Evolutionary conservation across 2,888 invertebrate genomes (phyloP).

Genomic region (Siphlonurus alternatus): DNA sequence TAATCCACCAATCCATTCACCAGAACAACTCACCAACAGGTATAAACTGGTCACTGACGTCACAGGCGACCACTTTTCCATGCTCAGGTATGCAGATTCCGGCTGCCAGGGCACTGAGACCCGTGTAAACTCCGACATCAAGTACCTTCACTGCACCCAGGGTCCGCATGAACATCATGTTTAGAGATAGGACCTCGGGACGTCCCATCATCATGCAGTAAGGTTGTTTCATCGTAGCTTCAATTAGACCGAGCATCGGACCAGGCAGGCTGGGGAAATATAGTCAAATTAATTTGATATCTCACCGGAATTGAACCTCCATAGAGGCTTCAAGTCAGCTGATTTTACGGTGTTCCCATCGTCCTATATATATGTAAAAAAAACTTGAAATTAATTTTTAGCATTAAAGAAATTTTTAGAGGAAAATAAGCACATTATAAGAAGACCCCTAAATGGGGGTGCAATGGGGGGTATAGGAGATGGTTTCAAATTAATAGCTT

Average conservation of each 20-base stretch:
- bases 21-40: background rate
- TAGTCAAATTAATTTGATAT: no score
- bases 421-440: no score
- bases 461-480: no score
- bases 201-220: background rate
- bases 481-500: no score
- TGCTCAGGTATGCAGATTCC: background rate
- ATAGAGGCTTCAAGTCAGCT: no score
- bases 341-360: no score
- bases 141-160: background rate
- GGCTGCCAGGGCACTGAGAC: background rate
- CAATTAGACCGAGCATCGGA: background rate
- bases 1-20: no score
- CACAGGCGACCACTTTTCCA: background rate
- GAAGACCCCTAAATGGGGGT: no score
- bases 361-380: no score
- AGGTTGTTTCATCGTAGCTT: background rate
- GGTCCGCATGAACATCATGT: background rate
- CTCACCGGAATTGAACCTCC: background rate
- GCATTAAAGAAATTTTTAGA: no score
- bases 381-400: no score
- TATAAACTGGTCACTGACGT: background rate
- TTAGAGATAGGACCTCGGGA: background rate
- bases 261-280: background rate
- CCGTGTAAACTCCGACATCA: background rate